These are phyloP conservation scores for Dryoscopus gambensis DNA, from an alignment of 2,113 vertebrate genomes.

Conservation along the genomic window DNA sequence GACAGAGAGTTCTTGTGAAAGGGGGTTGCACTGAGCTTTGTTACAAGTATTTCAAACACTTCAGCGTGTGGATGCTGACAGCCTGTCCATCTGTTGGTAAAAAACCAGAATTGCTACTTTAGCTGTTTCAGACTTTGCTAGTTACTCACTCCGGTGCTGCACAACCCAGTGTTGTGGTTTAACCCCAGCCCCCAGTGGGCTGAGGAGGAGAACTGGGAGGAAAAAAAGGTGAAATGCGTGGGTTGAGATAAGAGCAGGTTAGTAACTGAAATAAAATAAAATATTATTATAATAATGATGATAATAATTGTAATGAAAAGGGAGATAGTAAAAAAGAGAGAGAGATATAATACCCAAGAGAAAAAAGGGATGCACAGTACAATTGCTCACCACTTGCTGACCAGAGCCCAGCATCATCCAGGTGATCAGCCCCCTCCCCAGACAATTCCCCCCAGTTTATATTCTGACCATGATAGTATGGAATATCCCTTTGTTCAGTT, in stretches of 20 bases:
- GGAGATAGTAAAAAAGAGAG: background rate
- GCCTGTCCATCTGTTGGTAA: background rate
- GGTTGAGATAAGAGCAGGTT: background rate
- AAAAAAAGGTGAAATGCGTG: fast-evolving
- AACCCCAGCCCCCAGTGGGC: background rate
- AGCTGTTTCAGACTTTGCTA: background rate
- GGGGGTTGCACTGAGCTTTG: background rate
- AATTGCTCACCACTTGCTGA: background rate
- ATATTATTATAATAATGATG: background rate
- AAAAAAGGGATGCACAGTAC: too few relatives aligned
- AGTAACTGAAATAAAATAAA: background rate
- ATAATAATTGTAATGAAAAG: background rate
- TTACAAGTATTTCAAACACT: background rate
- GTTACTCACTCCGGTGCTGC: background rate
- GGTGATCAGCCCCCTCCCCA: background rate
- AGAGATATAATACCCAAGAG: background rate
- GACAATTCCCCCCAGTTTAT: background rate
- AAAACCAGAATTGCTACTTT: background rate
- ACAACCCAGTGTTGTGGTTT: background rate
- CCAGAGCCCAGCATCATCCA: background rate
- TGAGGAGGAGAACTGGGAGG: fast-evolving
- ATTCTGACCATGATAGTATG: background rate
- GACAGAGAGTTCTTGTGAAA: background rate
- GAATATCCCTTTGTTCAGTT: background rate
- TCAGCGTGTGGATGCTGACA: background rate